Base-by-base conservation (phyloP, 2,113 vertebrate species). In the Neotragus moschatus region DNA sequence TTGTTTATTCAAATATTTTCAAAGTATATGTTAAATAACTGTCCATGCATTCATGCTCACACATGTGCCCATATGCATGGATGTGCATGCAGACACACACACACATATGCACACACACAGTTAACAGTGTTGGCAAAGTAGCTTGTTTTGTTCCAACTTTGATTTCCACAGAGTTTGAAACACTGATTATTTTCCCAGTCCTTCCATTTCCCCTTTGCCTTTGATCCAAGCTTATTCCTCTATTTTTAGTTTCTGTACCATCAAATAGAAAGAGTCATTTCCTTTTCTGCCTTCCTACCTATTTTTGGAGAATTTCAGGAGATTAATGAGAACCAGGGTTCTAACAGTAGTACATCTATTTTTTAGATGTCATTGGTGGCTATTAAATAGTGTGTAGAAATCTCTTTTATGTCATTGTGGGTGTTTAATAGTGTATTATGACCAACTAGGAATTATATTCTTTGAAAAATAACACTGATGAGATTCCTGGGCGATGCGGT, bases 311-410 rank as follows among this genome's bases (percentile, higher is more conserved):
- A 17, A 30, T 92, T 95, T 96, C 58, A 96, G 53, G 70, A 51
- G 53, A 91, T 93, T 93, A 86, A 94, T 79, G 82, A 98, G 60
- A 96, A 82, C 33, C 14, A 90, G 80, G 19, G 23, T 89, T 89
- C 17, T 80, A 87, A 91, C 4, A 97, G 53, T 17, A 43, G 45
- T 33, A 5, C 6, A 45, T 85, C 61, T 86, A 56, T 53, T n/a
- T 86, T 93, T 96, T 94, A 87, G 47, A 92, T 90, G 30, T 53
- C 82, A n/a, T 36, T 89, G 33, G 13, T 89, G 43, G 11, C 39
- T 84, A 28, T 60, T 89, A 80, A 87, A 60, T 87, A 16, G 4
- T 87, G 9, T 47, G 25, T 21, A 86, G 10, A 9, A 56, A 91
- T 75, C 3, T 14, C 17, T 79, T 63, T 36, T 77, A 39, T 94